Percentiles rank a stretch among this genome's conserved stretches.
phyloP scores from a whole-genome alignment of 2,113 vertebrate species.

The Xenopus tropicalis region UCB_Xtro_10.0 CM004443.2:145780001-145780500 shows the following conservation, averaged over 20 bases:
- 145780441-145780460: no score
- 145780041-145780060: no score
- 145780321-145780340: neutral
- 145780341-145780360: neutral
- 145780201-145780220: slow-evolving; percentile 95
- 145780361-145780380: no score
- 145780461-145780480: no score
- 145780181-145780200: slow-evolving; percentile 98
- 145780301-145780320: neutral
- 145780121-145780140: slow-evolving; percentile 13
- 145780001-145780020: no score
- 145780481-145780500: neutral
- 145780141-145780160: slow-evolving; percentile 74
- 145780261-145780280: slow-evolving; percentile 3
- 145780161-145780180: slow-evolving; percentile 98
- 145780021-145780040: no score
- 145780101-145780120: no score
- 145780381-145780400: no score
- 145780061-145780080: no score
- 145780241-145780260: neutral
- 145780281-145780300: neutral
- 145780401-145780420: no score
- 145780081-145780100: no score
- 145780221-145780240: slow-evolving; percentile 92
- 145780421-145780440: no score